These are phyloP conservation scores for Lophura nycthemera DNA, from an alignment of 2,113 vertebrate genomes.

Conservation along the genomic window DNA sequence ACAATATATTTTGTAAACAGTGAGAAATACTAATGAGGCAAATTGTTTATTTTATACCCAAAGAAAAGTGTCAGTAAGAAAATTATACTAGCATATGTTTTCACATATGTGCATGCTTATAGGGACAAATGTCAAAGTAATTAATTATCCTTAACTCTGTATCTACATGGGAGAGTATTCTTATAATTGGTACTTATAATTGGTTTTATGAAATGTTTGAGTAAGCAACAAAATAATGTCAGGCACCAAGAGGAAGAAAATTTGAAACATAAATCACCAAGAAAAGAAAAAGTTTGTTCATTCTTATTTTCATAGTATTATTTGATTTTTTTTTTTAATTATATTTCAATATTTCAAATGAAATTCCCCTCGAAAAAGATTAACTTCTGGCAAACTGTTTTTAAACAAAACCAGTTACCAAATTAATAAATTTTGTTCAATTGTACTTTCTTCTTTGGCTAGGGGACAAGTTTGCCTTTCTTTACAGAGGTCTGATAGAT, in stretches of 20 bases:
- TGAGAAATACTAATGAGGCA: neutral
- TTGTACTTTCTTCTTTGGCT: no score
- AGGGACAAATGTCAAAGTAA: neutral
- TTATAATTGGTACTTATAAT: neutral
- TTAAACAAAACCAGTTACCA: no score
- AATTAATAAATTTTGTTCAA: no score
- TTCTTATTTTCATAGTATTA: neutral
- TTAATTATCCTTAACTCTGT: neutral
- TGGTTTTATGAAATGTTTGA: neutral
- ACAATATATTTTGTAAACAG: neutral
- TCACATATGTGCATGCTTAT: neutral
- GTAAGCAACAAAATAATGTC: neutral
- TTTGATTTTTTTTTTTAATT: neutral
- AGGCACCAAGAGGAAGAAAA: neutral
- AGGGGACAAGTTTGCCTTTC: no score
- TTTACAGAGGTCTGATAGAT: no score
- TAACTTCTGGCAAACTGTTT: no score
- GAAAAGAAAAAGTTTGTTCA: neutral
- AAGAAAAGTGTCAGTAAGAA: neutral
- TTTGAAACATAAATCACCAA: neutral
- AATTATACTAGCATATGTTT: neutral
- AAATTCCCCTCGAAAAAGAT: no score
- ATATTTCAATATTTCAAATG: no score
- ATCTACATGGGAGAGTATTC: accelerated
- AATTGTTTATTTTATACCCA: neutral